Evolutionary conservation across 2,113 vertebrate genomes (phyloP), one percentile per base, ranked within the genome.

Genomic region (Hylia prasina): DNA sequence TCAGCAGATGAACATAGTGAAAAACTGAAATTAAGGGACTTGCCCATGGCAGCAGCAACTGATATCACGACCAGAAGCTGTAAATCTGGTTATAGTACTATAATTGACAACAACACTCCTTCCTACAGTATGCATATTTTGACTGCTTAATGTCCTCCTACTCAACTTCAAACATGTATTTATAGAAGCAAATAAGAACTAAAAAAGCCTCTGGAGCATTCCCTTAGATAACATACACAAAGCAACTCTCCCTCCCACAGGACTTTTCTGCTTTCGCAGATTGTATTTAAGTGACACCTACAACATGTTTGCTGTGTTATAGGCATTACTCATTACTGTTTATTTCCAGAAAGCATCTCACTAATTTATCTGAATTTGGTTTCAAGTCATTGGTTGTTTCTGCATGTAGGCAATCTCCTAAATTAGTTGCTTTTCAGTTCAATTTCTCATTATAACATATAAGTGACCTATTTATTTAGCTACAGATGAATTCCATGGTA

Each of bases 291-390:
- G 89, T 94, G 81, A 94, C 87, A 91, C 87, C 93, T 94, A 94
- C 80, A 77, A 92, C 0, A 1, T 0, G 24, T 50, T 93, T 51
- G 65, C 84, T 79, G 30, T 45, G 68, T 75, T 96, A 83, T 94
- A 83, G 96, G 89, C 96, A 95, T 97, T 96, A 96, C 83, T 97
- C 96, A 97, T 83, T 51, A 77, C 87, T 70, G 82, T 96, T 94
- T 94, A 86, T 90, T 95, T 96, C 90, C 94, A 96, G 76, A 96
- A 96, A 91, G 77, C n/a, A 51, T 80, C 93, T 90, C 57, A 48
- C 82, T 96, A 91, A 79, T 94, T 97, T 97, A 96, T 96, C 61
- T 95, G 94, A 97, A 97, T 57, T 65, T 95, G 95, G 97, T 96
- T 94, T 95, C 76, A 92, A 61, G 72, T 65, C 57, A 50, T 28